A percentile compares a stretch with the other conserved stretches of the same genome.
Evolutionary conservation across 2,888 invertebrate species (phyloP).

Genomic region (Hydraecia micacea): DNA sequence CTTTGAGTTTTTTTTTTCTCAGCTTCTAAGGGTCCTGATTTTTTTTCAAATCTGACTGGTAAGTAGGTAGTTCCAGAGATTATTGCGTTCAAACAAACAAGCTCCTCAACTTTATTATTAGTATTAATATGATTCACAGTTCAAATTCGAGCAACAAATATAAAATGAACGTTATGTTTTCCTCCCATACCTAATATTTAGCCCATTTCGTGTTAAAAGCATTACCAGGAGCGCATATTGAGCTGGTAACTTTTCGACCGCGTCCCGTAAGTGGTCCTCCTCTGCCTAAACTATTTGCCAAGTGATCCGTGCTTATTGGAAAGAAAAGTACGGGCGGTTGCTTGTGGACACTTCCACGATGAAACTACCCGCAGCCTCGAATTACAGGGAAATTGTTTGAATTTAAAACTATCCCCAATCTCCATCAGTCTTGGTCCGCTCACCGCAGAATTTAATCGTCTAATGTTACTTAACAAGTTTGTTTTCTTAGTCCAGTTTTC

Average conservation of each 20-base stretch:
- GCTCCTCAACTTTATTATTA: background rate
- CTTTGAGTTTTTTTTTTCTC: background rate
- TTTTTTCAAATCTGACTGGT: too few relatives aligned
- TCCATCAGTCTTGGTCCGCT: conserved; percentile 44
- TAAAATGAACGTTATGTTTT: conserved; percentile 4
- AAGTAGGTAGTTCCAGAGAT: too few relatives aligned
- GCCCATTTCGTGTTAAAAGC: conserved; percentile 20
- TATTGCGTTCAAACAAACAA: too few relatives aligned
- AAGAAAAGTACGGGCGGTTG: conserved; percentile 51
- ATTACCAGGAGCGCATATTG: conserved; percentile 36
- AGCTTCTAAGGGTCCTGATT: background rate
- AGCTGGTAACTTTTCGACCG: conserved; percentile 41
- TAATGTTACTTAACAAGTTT: conserved; percentile 46
- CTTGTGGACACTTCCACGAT: conserved; percentile 40
- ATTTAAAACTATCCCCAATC: conserved; percentile 45
- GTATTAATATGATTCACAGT: background rate
- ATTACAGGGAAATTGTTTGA: conserved; percentile 49
- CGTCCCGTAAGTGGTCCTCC: conserved; percentile 40
- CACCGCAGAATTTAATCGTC: conserved; percentile 40
- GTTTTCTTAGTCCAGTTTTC: conserved; percentile 19
- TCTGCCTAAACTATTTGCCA: conserved; percentile 62
- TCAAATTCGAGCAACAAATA: conserved; percentile 16
- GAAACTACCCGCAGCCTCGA: conserved; percentile 30
- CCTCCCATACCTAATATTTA: conserved; percentile 1
- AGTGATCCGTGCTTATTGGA: conserved; percentile 65